phyloP scores from a whole-genome alignment of 2,888 invertebrate genomes.

The Parthenolecanium corni region DNA sequence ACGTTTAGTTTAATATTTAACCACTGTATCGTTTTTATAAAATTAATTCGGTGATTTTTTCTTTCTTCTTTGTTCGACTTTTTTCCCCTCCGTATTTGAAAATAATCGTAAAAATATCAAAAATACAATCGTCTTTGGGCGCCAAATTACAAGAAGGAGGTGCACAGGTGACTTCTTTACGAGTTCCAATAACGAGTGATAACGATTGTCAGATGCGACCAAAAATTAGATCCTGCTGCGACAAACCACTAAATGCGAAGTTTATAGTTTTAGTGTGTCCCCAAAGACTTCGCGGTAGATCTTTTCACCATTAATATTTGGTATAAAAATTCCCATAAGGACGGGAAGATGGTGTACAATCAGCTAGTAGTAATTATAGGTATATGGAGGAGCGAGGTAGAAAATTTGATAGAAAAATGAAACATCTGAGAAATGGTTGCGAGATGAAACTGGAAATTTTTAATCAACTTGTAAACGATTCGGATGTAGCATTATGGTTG shows the following conservation, averaged over 20 bases:
- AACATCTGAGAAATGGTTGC: no score
- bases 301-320: no score
- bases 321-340: no score
- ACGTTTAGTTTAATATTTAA: slow-evolving; percentile 23
- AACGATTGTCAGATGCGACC: slow-evolving; percentile 22
- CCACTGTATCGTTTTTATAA: slow-evolving; percentile 26
- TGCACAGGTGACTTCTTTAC: slow-evolving; percentile 25
- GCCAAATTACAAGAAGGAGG: slow-evolving; percentile 29
- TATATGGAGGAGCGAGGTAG: no score
- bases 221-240: slow-evolving; percentile 25
- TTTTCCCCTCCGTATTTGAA: neutral
- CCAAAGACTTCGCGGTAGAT: slow-evolving; percentile 26
- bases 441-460: no score
- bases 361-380: no score
- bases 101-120: slow-evolving; percentile 4
- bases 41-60: slow-evolving; percentile 14
- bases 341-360: no score
- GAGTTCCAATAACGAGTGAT: slow-evolving; percentile 22
- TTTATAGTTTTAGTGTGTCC: slow-evolving; percentile 18
- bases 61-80: neutral
- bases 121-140: slow-evolving; percentile 14
- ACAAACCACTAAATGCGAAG: slow-evolving; percentile 28
- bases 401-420: no score
- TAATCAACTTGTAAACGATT: no score
- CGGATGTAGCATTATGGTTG: no score